Evolutionary conservation across 2,888 invertebrate species (phyloP).

Genomic region (Drosophila tripunctata): DNA sequence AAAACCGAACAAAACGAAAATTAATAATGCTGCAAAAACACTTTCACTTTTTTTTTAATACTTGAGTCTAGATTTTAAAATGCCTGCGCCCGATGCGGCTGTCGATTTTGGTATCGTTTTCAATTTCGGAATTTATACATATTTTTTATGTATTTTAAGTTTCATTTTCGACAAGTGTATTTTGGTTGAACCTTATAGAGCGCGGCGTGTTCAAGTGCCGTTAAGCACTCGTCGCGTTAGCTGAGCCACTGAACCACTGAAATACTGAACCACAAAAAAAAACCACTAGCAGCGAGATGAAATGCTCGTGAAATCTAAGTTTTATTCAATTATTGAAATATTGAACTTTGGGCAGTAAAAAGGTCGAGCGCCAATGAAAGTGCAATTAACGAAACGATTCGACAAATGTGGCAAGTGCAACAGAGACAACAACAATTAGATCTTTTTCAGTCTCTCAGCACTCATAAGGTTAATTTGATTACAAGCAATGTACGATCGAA

Average conservation of each 20-base stretch:
- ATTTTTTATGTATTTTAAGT: background rate
- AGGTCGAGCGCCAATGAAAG: constrained; percentile 59
- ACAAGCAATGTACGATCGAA: constrained; percentile 23
- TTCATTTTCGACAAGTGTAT: background rate
- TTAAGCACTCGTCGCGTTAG: constrained; percentile 53
- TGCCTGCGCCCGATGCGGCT: constrained; percentile 23
- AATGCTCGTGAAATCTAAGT: constrained; percentile 63
- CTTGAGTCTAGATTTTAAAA: constrained; percentile 20
- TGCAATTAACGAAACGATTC: constrained; percentile 68
- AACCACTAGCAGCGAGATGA: constrained; percentile 37
- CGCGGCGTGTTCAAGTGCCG: constrained; percentile 58
- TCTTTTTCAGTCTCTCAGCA: constrained; percentile 15
- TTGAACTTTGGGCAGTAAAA: constrained; percentile 51
- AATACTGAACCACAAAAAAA: background rate
- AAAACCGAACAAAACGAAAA: constrained; percentile 30
- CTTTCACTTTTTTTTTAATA: constrained; percentile 63
- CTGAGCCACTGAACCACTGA: constrained; percentile 43
- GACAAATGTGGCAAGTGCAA: constrained; percentile 36
- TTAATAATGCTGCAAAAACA: constrained; percentile 38
- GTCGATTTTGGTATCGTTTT: constrained; percentile 18
- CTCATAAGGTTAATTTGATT: constrained; percentile 78
- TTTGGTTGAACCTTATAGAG: constrained; percentile 40
- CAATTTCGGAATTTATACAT: constrained; percentile 6
- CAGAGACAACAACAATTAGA: constrained; percentile 24
- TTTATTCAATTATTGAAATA: constrained; percentile 75